These are phyloP conservation scores for Sipunculus nudus DNA, from an alignment of 2,888 invertebrate species.

Conservation along the genomic window DNA sequence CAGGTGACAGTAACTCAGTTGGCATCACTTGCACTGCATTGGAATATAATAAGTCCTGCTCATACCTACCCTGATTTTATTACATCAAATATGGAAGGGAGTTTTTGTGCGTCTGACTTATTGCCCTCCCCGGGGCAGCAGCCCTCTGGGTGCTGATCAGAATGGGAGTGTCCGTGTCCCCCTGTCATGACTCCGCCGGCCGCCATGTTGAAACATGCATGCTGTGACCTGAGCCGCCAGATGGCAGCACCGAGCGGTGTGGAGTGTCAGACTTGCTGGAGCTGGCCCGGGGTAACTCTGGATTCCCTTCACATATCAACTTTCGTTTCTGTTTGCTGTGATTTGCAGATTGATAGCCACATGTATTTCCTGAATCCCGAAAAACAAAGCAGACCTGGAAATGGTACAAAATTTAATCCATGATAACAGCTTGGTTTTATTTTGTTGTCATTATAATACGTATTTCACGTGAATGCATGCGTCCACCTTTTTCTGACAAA, in stretches of 20 bases:
- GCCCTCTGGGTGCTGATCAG: not conserved
- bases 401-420: too few relatives aligned
- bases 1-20: not conserved
- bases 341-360: too few relatives aligned
- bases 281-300: too few relatives aligned
- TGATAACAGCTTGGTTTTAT: too few relatives aligned
- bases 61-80: constrained; percentile 81
- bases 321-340: too few relatives aligned
- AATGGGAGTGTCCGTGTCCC: not conserved
- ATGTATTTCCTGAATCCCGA: too few relatives aligned
- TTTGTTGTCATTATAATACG: too few relatives aligned
- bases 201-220: constrained; percentile 6
- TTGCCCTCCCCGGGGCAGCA: constrained; percentile 67
- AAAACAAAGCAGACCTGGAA: too few relatives aligned
- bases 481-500: too few relatives aligned
- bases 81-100: constrained; percentile 76
- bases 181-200: not conserved
- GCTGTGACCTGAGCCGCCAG: not conserved
- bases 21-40: not conserved
- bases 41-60: not conserved
- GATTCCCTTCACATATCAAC: too few relatives aligned
- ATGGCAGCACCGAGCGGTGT: not conserved
- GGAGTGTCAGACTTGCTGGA: not conserved
- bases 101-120: constrained; percentile 13
- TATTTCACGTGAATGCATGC: too few relatives aligned